Base-by-base conservation (phyloP, 2,113 vertebrate genomes). In the Psephotus haematonotus region DNA sequence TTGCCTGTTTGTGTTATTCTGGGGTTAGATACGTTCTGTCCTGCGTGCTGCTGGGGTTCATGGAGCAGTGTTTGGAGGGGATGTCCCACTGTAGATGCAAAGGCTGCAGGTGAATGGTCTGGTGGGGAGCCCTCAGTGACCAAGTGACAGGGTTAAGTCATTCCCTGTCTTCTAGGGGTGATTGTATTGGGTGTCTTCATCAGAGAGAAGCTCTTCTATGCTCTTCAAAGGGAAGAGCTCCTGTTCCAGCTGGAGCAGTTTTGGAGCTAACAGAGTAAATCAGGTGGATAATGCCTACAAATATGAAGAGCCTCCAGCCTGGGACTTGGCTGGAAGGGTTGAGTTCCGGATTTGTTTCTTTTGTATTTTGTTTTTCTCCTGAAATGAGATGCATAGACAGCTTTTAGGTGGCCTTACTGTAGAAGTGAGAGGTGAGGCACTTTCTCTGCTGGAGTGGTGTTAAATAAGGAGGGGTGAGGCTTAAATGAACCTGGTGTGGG, bases 271-370 rank as follows among this genome's bases (percentile, higher is more conserved):
- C 1, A 1, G 4, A 4, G 1, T 9, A 28, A 64, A 37, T 8
- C 16, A 25, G 28, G 31, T 23, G 44, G 29, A 4, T 17, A 20
- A 55, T 6, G 10, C 44, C 22, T 10, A 7, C 43, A 52, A 44
- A 3, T 10, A 46, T 8, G 0, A 1, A 18, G 1, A 55, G 16
- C 2, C 5, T 25, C 17, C 7, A 13, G 1, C 13, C 0, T 46
- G 44, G 37, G 23, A 20, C 17, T 72, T 22, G 33, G 62, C 18
- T 76, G 37, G 11, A 14, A 46, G 17, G 10, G 15, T 0, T 49
- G 20, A 29, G 22, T 9, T 57, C 17, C 31, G 4, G 3, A 0
- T n/a, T 43, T 16, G 25, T 11, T 13, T 2, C 2, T 1, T 64
- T 62, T 3, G 0, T 31, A 1, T 37, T 46, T 11, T 1, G 8